Conservation (phyloP, 2,113 vertebrate genomes). For the Hemiscyllium ocellatum region DNA sequence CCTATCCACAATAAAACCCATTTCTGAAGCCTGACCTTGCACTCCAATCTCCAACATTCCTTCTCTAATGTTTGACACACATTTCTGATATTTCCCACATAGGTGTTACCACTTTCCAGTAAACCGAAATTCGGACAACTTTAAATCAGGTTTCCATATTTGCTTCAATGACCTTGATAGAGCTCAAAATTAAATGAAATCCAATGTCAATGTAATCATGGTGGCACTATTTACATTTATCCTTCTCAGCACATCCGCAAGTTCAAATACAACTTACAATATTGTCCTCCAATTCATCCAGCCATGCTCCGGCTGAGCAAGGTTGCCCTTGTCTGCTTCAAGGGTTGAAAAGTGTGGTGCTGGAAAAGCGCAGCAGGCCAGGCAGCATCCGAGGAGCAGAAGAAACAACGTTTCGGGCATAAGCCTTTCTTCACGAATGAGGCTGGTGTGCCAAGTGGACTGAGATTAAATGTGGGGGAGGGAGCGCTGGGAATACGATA, state of each 20-base stretch:
- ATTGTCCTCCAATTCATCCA: background rate
- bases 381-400: too few relatives aligned
- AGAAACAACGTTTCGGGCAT: too few relatives aligned
- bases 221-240: background rate
- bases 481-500: too few relatives aligned
- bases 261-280: background rate
- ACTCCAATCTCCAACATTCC: background rate
- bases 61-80: background rate
- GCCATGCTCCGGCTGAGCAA: background rate
- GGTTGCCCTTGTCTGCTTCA: background rate
- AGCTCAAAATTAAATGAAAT: background rate
- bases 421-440: too few relatives aligned
- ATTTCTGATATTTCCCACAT: too few relatives aligned
- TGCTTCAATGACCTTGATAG: background rate
- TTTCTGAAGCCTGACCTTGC: background rate
- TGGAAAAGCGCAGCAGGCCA: too few relatives aligned
- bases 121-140: background rate
- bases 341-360: too few relatives aligned
- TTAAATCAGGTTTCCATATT: background rate
- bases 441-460: too few relatives aligned
- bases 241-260: background rate
- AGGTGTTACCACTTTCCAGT: background rate
- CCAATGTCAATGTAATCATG: background rate
- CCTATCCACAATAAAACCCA: background rate
- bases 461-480: too few relatives aligned